Conservation (phyloP, 2,113 vertebrate genomes). For the Zootoca vivipara region DNA sequence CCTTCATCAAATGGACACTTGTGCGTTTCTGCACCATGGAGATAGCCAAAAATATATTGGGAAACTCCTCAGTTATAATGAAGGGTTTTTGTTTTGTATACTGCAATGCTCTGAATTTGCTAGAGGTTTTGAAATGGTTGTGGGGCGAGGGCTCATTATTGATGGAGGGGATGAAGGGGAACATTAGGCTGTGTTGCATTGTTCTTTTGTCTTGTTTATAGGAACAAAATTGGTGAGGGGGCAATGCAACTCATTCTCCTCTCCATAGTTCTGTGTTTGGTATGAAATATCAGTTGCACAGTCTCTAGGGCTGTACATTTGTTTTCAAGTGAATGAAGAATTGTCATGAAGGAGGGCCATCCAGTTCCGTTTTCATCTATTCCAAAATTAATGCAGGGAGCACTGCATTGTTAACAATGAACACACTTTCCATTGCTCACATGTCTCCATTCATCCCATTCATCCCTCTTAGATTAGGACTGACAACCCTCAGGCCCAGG, state of each 20-base stretch:
- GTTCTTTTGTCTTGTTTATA: background rate
- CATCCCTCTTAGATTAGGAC: too few relatives aligned
- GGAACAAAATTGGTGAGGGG: background rate
- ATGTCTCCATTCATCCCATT: too few relatives aligned
- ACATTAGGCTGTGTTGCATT: background rate
- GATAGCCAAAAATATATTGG: background rate
- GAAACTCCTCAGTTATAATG: background rate
- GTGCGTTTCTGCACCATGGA: slow-evolving; percentile 2
- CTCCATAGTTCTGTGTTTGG: background rate
- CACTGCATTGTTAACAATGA: too few relatives aligned
- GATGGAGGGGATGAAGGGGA: background rate
- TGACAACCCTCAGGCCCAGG: too few relatives aligned
- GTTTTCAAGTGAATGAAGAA: background rate
- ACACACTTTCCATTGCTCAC: too few relatives aligned
- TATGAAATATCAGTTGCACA: background rate
- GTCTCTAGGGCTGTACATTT: background rate
- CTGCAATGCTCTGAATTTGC: background rate
- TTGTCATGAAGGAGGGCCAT: background rate
- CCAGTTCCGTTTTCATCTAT: too few relatives aligned
- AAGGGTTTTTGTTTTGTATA: background rate
- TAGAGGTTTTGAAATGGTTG: background rate
- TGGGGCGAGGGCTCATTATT: background rate
- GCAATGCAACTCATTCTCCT: background rate
- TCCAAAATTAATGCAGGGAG: too few relatives aligned
- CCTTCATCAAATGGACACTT: slow-evolving; percentile 16